Base-by-base conservation (phyloP, 2,113 vertebrate species). In the Cyprinus carpio region DNA sequence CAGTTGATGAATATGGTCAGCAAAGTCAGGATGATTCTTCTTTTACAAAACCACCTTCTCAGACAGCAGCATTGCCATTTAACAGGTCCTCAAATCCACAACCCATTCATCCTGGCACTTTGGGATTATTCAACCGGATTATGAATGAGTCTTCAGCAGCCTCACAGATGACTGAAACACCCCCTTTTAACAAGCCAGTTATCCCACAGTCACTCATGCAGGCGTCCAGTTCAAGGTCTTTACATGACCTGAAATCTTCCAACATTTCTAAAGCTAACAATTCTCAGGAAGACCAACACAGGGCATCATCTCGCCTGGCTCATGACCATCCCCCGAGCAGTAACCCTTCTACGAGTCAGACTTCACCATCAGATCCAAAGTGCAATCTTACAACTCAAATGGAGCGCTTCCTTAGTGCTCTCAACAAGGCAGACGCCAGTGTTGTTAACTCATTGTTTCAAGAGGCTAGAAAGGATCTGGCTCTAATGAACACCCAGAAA, bases 351-450 rank as follows among this genome's bases (percentile, higher is more conserved):
- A 56, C 74, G 27, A 82, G 23, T 43, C 58, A 64, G 56, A 40
- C 75, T 27, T 78, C 65, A 54, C 15, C 64, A 34, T 67, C 84
- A 9, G 77, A 89, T 91, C 76, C 86, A 91, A 85, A 95, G 75
- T 88, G 84, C 15, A 88, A 88, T 54, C 0, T 92, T 74, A 86
- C 94, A 64, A 92, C 95, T 75, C 94, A 96, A 87, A 92, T 96
- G 60, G 96, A 96, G 75, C 95, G 94, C 74, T 96, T 97, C 75
- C 95, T 97, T 18, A 94, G 95, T 88, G 94, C 93, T 87, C 95
- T 96, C 40, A 96, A 91, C 82, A 94, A 93, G 86, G 94, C 87
- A 0, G 92, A 89, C 77, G 46, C 89, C 15, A 90, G 89, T 29
- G 90, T 91, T 64, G 9, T 89, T 0, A 91, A 90, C 12, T 72